A percentile compares a stretch with the other conserved stretches of the same genome.
phyloP scores from a whole-genome alignment of 2,113 vertebrate genomes.

The Sebastes schlegelii region DNA sequence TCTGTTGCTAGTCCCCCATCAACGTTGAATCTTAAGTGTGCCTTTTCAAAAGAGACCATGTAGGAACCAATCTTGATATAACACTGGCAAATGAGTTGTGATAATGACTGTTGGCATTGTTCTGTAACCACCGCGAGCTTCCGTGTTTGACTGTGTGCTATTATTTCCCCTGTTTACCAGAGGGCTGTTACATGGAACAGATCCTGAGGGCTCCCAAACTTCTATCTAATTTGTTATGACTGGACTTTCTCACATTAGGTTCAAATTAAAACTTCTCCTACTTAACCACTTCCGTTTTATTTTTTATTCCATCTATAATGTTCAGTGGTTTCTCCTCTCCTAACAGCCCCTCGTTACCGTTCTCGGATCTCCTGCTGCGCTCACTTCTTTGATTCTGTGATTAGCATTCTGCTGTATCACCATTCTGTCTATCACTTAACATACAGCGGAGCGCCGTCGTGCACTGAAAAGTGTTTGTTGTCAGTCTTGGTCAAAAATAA shows the following conservation, averaged over 20 bases:
- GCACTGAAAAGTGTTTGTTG: slow-evolving; percentile 47
- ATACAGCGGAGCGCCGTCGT: slow-evolving; percentile 40
- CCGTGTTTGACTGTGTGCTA: slow-evolving; percentile 10
- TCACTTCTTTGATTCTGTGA: slow-evolving; percentile 53
- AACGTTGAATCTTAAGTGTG: background rate
- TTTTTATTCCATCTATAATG: background rate
- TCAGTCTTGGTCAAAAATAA: slow-evolving; percentile 60
- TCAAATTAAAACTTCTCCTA: slow-evolving; percentile 20
- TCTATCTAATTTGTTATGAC: slow-evolving; percentile 27
- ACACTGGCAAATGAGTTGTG: slow-evolving; percentile 40
- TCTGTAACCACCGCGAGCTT: slow-evolving; percentile 16
- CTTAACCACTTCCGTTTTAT: slow-evolving; percentile 9
- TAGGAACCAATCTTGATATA: slow-evolving; percentile 26
- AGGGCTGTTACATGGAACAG: background rate
- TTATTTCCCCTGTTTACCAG: slow-evolving; percentile 30
- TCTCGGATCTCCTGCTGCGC: slow-evolving; percentile 16
- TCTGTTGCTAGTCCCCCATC: background rate
- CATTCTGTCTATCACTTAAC: slow-evolving; percentile 60
- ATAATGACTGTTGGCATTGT: slow-evolving; percentile 24
- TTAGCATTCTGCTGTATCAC: slow-evolving; percentile 72
- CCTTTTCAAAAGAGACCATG: slow-evolving; percentile 26
- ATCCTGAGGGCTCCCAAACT: slow-evolving; percentile 9
- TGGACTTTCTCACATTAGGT: slow-evolving; percentile 8
- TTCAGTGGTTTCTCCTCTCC: background rate
- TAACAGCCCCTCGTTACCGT: background rate